Base-by-base conservation (phyloP, 2,888 invertebrate species). In the Serripes groenlandicus region DNA sequence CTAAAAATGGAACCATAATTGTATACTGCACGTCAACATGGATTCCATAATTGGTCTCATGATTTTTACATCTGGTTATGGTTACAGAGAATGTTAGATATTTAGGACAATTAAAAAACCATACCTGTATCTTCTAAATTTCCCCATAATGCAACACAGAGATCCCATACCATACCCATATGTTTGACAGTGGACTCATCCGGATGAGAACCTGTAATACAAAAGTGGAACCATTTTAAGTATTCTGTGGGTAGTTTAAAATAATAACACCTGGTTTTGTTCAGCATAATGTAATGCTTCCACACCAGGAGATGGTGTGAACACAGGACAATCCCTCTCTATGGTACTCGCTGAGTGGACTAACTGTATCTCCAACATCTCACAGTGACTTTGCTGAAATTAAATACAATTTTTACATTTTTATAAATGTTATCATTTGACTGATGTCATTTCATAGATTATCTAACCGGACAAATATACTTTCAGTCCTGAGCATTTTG, bases 111-210 rank as follows among this genome's bases (percentile, higher is more conserved):
- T 1, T 5, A 3, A 3, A 49, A 49, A 21, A 49, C 2, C 49
- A 15, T 77, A 88, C 88, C 86, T 18, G 76, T 42, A 69, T 86
- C 86, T 56, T 75, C 79, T 21, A 95, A 91, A 21, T 96, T 96
- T 0, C 97, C 98, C 98, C 98, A 98, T 11, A 98, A 95, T 0
- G 98, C 97, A 9, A 97, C 96, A 90, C 97, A 97, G 0, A 98
- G 95, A 21, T 96, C 96, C 97, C 97, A 97, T 23, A 95, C 93
- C 75, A 92, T 90, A 75, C 90, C 85, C 88, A 89, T 90, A 72
- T 93, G 93, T 60, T 85, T 82, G 23, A 92, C 78, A 54, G 83
- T 78, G 7, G 76, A 74, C 28, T 86, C 84, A 79, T 93, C 93
- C 23, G 91, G 91, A 23, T 92, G 92, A 0, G 83, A 74, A 68